Conservation (phyloP, 2,113 vertebrate genomes). For the Noctilio leporinus region DNA sequence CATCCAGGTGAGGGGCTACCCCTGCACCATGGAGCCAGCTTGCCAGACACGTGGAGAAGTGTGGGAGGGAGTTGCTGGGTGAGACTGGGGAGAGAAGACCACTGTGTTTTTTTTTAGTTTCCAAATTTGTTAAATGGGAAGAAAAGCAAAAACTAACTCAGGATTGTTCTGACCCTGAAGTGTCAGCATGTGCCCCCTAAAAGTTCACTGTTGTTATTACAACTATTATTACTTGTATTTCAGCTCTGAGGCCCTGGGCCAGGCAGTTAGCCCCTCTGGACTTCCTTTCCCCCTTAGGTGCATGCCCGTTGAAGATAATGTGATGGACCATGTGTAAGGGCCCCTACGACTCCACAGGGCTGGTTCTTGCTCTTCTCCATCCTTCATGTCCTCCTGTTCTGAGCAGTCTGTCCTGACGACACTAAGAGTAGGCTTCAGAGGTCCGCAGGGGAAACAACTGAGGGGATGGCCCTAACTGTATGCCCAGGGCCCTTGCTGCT, state of each 20-base stretch:
- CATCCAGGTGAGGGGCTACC: conserved; percentile 85
- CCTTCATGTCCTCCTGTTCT: neutral
- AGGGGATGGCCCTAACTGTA: neutral
- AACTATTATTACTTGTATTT: neutral
- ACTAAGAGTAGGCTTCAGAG: neutral
- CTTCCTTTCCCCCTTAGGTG: neutral
- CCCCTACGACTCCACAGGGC: neutral
- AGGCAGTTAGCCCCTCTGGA: neutral
- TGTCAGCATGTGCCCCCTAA: neutral
- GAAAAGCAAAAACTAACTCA: conserved; percentile 19
- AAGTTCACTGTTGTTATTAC: neutral
- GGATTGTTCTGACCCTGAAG: neutral
- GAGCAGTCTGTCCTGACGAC: neutral
- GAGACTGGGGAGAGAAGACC: neutral
- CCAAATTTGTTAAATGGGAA: neutral
- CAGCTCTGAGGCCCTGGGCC: neutral
- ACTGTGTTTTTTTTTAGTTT: neutral
- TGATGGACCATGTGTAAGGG: neutral
- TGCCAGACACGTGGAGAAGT: neutral
- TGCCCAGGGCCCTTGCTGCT: neutral
- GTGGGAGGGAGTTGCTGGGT: neutral
- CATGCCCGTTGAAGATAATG: neutral
- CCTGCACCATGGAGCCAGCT: neutral
- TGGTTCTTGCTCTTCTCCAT: neutral
- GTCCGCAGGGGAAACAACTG: neutral